These are phyloP conservation scores for Steatornis caripensis DNA, from an alignment of 2,113 vertebrate genomes.

Conservation along the genomic window DNA sequence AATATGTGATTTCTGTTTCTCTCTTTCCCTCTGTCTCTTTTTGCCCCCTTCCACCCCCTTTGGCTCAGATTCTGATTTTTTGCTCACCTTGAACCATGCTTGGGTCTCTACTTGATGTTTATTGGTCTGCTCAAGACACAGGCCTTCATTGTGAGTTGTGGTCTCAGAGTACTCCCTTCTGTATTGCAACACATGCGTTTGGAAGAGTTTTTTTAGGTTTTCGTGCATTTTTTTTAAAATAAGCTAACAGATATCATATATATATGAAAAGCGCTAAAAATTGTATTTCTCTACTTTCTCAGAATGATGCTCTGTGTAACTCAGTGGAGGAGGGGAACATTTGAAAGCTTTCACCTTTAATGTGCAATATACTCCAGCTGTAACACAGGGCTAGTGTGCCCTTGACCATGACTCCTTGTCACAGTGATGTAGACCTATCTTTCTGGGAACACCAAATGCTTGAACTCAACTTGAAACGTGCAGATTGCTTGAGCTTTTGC, in stretches of 20 bases:
- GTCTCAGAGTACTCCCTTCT: not conserved
- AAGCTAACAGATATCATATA: not conserved
- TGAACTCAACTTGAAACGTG: not conserved
- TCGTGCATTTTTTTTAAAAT: not conserved
- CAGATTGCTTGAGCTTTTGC: not conserved
- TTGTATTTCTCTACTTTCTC: not conserved
- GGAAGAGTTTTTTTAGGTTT: not conserved
- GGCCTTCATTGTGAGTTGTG: not conserved
- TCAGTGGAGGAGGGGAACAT: not conserved
- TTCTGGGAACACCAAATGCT: not conserved
- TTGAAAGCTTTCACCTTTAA: not conserved
- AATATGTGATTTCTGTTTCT: not conserved
- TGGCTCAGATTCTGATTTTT: not conserved
- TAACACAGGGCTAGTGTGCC: not conserved
- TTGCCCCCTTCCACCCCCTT: not conserved
- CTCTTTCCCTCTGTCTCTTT: not conserved
- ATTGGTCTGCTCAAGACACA: not conserved
- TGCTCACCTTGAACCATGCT: not conserved
- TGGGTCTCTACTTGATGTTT: not conserved
- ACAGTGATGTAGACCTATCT: not conserved
- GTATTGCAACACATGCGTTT: not conserved
- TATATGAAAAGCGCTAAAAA: not conserved
- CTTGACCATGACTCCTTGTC: not conserved
- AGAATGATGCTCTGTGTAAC: not conserved
- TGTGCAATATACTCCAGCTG: not conserved